A percentile compares a stretch with the other conserved stretches of the same genome.
Evolutionary conservation across 2,113 vertebrate species (phyloP).

Genomic region (Coptodon bakossiorum): DNA sequence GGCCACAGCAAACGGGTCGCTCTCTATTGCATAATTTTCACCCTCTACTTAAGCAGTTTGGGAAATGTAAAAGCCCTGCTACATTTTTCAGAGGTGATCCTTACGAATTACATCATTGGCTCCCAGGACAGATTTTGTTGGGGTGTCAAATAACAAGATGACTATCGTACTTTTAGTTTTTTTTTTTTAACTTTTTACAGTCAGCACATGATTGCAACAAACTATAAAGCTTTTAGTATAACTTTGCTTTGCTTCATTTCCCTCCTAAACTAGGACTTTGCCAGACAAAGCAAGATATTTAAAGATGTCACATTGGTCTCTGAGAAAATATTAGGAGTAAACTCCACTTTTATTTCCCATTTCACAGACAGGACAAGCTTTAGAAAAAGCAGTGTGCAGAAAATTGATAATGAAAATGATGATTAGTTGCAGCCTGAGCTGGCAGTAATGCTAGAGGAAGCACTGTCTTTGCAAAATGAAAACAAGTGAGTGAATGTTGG

Average conservation of each 20-base stretch:
- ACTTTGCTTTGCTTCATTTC: background rate
- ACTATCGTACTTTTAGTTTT: background rate
- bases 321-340: background rate
- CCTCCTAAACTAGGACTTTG: background rate
- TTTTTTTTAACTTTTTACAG: background rate
- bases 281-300: background rate
- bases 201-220: background rate
- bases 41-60: slow-evolving; percentile 2
- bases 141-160: background rate
- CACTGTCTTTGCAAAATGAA: background rate
- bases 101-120: slow-evolving; percentile 21
- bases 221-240: background rate
- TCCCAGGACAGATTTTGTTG: background rate
- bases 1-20: background rate
- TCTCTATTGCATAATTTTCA: slow-evolving; percentile 21
- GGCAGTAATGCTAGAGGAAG: background rate
- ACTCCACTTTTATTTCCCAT: background rate
- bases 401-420: background rate
- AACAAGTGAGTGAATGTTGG: background rate
- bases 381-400: background rate
- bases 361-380: background rate
- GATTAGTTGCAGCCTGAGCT: background rate
- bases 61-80: background rate
- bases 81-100: slow-evolving; percentile 14
- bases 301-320: background rate